Evolutionary conservation across 2,888 invertebrate genomes (phyloP), one percentile per base, ranked within the genome.

Genomic region (Ormyrus rosae): DNA sequence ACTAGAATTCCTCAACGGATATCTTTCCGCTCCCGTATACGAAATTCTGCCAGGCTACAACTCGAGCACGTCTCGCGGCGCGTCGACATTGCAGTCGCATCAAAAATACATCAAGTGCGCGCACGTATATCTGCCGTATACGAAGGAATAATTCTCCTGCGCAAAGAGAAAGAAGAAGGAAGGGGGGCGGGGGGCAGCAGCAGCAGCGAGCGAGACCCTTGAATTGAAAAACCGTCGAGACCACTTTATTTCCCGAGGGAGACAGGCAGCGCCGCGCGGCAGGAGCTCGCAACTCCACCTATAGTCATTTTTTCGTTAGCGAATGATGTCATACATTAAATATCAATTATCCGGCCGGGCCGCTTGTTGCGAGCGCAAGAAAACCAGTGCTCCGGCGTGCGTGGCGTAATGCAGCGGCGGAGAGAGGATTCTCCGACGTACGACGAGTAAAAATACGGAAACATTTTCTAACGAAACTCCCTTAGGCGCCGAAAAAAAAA

Each of bases 101-200:
- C 72, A 82, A 80, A 80, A 82, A 82, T 82, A 73, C 82, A 82
- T 82, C 82, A 80, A 80, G 76, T 77, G 73, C 60, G 55, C 45
- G 74, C 13, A 50, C 34, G 45, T 19, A 51, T 11, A 34, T 34
- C 34, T 34, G 4, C 34, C 58, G 69, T 34, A 69, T 10, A 73
- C 61, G 56, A 34, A 34, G 34, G 34, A 78, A 65, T 71, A 55
- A 65, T 72, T 53, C 56, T 53, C 34, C 13, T 61, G 48, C 19
- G 58, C 50, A 34, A 46, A 19, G 56, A 34, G 58, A 11, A 50
- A 56, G 55, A 64, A 5, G 61, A 34, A 34, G 34, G 34, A 34
- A 65, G 61, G 61, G 58, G 34, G 9, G 56, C n/a, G 69, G 56
- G 65, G 48, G 56, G 8, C 13, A 11, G 45, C 7, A 13, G 10